Evolutionary conservation across 2,888 invertebrate species (phyloP).

Genomic region (Phaonia tiefii): DNA sequence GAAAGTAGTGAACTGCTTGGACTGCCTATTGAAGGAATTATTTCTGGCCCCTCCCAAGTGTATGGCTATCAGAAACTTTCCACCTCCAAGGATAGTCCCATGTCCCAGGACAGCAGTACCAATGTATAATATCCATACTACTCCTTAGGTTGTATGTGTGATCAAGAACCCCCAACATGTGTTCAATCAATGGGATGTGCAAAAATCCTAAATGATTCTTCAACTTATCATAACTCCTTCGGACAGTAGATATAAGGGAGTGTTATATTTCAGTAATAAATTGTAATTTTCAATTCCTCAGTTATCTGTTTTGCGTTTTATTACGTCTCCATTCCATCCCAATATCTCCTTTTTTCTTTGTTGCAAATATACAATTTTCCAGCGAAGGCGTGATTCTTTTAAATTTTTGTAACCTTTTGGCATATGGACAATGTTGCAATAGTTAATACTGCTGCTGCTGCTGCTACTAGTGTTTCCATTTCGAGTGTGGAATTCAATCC

Average conservation of each 20-base stretch:
- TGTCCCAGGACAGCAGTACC: no score
- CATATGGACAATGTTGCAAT: neutral
- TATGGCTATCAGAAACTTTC: no score
- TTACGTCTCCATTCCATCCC: neutral
- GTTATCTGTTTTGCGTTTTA: slow-evolving; percentile 18
- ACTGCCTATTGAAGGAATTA: no score
- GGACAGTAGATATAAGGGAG: neutral
- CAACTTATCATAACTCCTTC: neutral
- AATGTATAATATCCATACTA: no score
- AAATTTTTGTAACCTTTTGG: slow-evolving; percentile 27
- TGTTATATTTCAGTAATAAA: slow-evolving; percentile 19
- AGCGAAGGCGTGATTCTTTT: slow-evolving; percentile 42
- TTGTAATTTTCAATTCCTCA: slow-evolving; percentile 40
- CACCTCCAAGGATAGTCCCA: no score
- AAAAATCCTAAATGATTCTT: neutral
- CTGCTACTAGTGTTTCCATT: slow-evolving; percentile 14
- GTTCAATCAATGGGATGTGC: no score
- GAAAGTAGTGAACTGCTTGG: no score
- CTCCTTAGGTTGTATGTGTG: no score
- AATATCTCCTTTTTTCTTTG: slow-evolving; percentile 1
- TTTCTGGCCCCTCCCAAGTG: no score
- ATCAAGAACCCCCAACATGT: no score
- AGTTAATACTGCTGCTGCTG: slow-evolving; percentile 27
- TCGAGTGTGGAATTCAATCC: slow-evolving; percentile 45
- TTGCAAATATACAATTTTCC: neutral